Evolutionary conservation across 1,140 invertebrate species (phyloP), one percentile per base, ranked within the genome.

Genomic region (Brachionus asplanchnoidis): DNA sequence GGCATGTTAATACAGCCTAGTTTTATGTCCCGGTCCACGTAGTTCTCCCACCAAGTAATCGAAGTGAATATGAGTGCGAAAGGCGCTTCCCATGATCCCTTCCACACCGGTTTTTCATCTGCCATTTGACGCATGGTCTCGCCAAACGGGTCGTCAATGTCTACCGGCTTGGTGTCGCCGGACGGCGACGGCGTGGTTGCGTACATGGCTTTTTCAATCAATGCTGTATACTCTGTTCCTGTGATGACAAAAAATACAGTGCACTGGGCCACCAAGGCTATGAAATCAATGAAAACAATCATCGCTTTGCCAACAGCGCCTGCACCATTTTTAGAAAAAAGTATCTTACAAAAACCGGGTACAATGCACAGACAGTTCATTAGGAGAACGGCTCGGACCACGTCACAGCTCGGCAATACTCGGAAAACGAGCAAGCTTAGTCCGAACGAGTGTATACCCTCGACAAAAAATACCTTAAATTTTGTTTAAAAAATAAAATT

Each of bases 11-110:
- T 53, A 73, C 88, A 88, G 4, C 88, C 86, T 20, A 87, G 86
- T 82, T 85, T 87, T 8, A 87, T 87, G 85, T 86, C 86, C 28
- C 86, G 86, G 85, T 88, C 88, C 11, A 89, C 86, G 85, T 88
- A 89, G 82, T 89, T 89, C 77, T 89, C 88, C 88, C 88, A 89
- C 88, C 88, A 89, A 4, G 86, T 86, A 17, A 88, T 75, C 1
- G 88, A 89, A 44, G 88, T 87, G 9, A 89, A 85, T 14, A 89
- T 56, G 8, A 89, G 79, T 5, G 88, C 88, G 1, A 87, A 82
- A 1, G 88, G 66, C 28, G 70, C 70, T 77, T 84, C 84, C 84
- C 84, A 84, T 44, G 66, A 56, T 2, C 79, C 79, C 40, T 82
- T 82, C 79, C 79, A 82, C n/a, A 20, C 36, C n/a, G 79, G 79